A percentile compares a stretch with the other conserved stretches of the same genome.
phyloP scores from a whole-genome alignment of 2,113 vertebrate genomes.

The Paradisaea rubra region DNA sequence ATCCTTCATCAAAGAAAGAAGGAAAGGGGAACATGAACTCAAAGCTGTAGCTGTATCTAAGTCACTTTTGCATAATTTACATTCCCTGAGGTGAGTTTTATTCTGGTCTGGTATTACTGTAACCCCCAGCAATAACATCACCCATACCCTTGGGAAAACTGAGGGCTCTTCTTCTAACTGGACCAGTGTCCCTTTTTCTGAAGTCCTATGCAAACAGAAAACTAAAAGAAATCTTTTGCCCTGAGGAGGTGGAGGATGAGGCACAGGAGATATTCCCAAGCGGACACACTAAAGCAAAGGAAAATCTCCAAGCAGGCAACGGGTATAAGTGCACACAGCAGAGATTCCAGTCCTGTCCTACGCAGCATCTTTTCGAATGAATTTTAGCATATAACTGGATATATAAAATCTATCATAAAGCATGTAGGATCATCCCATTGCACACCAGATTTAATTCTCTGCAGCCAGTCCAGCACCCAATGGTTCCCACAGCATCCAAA shows the following conservation, averaged over 20 bases:
- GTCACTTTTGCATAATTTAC: neutral
- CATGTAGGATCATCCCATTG: neutral
- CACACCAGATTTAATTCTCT: neutral
- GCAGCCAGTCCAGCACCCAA: neutral
- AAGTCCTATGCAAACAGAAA: neutral
- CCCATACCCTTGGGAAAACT: neutral
- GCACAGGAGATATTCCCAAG: neutral
- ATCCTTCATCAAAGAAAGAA: neutral
- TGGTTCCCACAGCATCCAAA: neutral
- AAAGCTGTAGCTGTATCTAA: neutral
- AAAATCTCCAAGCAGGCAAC: neutral
- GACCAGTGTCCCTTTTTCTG: neutral
- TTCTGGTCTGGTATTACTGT: neutral
- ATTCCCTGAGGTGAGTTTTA: neutral
- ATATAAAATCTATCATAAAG: neutral
- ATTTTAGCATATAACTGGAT: neutral
- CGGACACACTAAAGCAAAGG: neutral
- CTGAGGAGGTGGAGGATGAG: neutral
- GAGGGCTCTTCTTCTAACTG: neutral
- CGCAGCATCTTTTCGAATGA: neutral
- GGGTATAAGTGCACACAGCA: rapidly evolving
- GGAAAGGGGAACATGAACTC: neutral
- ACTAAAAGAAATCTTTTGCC: neutral
- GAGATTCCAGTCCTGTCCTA: neutral
- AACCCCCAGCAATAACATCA: neutral